These are phyloP conservation scores for Trachurus trachurus DNA, from an alignment of 2,797 vertebrate genomes.

Conservation along the genomic window DNA sequence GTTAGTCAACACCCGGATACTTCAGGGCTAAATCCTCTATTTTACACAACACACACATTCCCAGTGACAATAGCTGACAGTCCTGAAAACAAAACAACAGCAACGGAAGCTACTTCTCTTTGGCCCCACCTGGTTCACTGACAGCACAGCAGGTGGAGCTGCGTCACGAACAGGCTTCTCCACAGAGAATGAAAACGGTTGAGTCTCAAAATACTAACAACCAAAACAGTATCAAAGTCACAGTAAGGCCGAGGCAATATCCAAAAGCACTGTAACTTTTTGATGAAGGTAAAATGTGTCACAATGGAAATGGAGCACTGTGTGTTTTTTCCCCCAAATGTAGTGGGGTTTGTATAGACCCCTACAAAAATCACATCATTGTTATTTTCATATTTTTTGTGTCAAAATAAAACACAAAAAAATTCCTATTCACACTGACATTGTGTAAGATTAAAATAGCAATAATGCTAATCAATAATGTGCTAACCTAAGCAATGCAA, in stretches of 20 bases:
- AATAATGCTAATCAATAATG: background rate
- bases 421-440: too few relatives aligned
- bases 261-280: too few relatives aligned
- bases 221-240: too few relatives aligned
- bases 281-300: too few relatives aligned
- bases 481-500: background rate
- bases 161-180: background rate
- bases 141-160: background rate
- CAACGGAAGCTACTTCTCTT: background rate
- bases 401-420: too few relatives aligned
- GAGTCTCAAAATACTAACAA: background rate
- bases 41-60: slow-evolving; percentile 11
- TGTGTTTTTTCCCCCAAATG: too few relatives aligned
- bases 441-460: too few relatives aligned
- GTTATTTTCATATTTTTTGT: too few relatives aligned
- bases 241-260: too few relatives aligned
- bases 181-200: background rate
- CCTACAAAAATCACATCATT: too few relatives aligned
- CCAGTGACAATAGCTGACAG: background rate
- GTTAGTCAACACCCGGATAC: slow-evolving; percentile 36
- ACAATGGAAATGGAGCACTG: too few relatives aligned
- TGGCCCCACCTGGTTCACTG: slow-evolving; percentile 7
- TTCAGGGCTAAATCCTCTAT: background rate
- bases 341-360: too few relatives aligned
- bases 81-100: slow-evolving; percentile 20